Percentiles rank a stretch among this genome's conserved stretches.
phyloP scores from a whole-genome alignment of 1,140 invertebrate species.

The Drosophila gunungcola region DNA sequence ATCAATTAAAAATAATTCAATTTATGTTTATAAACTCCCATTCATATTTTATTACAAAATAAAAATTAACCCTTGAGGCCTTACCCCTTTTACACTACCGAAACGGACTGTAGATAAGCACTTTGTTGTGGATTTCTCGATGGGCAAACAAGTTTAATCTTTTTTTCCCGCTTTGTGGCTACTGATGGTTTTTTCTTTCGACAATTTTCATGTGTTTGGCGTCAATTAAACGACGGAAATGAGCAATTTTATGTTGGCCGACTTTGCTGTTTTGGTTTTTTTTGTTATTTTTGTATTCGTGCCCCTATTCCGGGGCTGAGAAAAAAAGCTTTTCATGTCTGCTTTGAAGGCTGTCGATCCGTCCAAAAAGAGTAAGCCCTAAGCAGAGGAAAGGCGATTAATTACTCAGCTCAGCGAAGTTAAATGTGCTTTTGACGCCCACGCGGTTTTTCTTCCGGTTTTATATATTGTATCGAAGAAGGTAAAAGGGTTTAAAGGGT shows the following conservation, averaged over 20 bases:
- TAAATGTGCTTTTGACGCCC: slow-evolving; percentile 73
- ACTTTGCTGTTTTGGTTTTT: slow-evolving; percentile 36
- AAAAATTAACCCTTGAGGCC: background rate
- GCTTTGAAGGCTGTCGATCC: slow-evolving; percentile 66
- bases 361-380: slow-evolving; percentile 43
- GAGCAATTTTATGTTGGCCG: slow-evolving; percentile 72
- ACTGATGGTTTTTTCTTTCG: slow-evolving; percentile 53
- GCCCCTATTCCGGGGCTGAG: slow-evolving; percentile 59
- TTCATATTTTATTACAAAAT: no score
- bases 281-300: slow-evolving; percentile 30
- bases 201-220: slow-evolving; percentile 68
- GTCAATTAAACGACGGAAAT: slow-evolving; percentile 81
- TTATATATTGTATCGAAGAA: background rate
- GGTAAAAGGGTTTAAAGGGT: background rate
- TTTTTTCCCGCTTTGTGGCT: slow-evolving; percentile 14
- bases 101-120: slow-evolving; percentile 24
- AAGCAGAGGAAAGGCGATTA: slow-evolving; percentile 63
- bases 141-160: slow-evolving; percentile 52
- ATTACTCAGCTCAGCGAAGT: slow-evolving; percentile 69
- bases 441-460: slow-evolving; percentile 29
- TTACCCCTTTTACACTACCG: background rate
- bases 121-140: slow-evolving; percentile 18
- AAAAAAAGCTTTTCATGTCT: slow-evolving; percentile 71
- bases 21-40: no score
- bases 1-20: no score